Conservation (phyloP, 2,888 invertebrate species). For the Apamea epomidion region DNA sequence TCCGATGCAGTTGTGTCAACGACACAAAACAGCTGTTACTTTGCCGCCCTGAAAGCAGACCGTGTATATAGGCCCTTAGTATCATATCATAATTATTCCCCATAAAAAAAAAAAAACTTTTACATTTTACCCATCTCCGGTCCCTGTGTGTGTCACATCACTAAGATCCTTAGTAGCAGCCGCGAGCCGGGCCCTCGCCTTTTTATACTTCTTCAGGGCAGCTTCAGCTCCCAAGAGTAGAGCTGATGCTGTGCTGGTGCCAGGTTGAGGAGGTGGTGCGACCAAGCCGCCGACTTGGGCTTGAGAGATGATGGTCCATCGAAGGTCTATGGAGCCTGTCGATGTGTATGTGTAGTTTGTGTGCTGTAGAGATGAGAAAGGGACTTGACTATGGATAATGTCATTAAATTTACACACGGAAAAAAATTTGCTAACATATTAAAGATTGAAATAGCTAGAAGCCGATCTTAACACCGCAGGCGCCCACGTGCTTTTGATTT, state of each 20-base stretch:
- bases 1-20: background rate
- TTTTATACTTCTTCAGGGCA: constrained; percentile 78
- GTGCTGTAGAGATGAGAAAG: constrained; percentile 70
- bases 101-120: background rate
- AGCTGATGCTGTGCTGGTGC: constrained; percentile 71
- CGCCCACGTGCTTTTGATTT: background rate
- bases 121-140: constrained; percentile 39
- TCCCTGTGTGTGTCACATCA: constrained; percentile 29
- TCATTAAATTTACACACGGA: background rate
- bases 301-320: constrained; percentile 76
- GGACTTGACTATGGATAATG: background rate
- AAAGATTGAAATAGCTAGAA: background rate
- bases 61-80: background rate
- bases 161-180: constrained; percentile 76
- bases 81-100: no score
- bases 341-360: constrained; percentile 74
- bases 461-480: background rate
- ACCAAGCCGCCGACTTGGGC: constrained; percentile 61
- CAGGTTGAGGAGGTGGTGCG: constrained; percentile 42
- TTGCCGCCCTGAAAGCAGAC: background rate
- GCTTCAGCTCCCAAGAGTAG: constrained; percentile 81
- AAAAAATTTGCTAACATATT: background rate
- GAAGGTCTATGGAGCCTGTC: constrained; percentile 75
- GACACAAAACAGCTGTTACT: background rate
- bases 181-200: constrained; percentile 78